phyloP scores from a whole-genome alignment of 2,888 invertebrate genomes.

The Doris montereyensis region DNA sequence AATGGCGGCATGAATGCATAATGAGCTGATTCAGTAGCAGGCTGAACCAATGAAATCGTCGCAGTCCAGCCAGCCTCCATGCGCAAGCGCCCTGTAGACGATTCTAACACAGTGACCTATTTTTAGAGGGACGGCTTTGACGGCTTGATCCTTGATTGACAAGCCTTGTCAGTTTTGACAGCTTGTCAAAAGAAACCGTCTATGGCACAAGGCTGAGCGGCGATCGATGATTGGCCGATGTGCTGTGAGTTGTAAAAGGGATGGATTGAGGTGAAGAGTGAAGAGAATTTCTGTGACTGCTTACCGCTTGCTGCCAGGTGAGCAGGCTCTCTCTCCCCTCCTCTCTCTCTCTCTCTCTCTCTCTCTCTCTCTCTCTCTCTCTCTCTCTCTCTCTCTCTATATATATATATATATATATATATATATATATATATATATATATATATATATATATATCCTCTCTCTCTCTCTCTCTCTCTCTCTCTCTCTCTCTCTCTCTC shows the following conservation, averaged over 20 bases:
- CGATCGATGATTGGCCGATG: no score
- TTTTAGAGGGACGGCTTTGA: constrained; percentile 37
- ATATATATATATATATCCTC: neutral
- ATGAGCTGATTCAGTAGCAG: constrained; percentile 37
- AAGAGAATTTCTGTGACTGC: no score
- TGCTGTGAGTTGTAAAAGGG: neutral
- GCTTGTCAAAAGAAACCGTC: constrained; percentile 31
- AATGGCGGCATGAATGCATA: constrained; percentile 52
- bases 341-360: neutral
- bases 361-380: neutral
- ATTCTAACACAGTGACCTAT: constrained; percentile 46
- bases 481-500: no score
- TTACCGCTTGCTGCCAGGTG: neutral
- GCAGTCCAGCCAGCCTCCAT: constrained; percentile 29
- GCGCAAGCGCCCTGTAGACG: constrained; percentile 40
- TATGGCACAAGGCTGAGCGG: no score
- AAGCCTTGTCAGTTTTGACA: constrained; percentile 46
- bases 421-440: neutral
- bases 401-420: neutral
- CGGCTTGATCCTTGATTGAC: constrained; percentile 48
- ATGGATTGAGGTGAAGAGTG: neutral
- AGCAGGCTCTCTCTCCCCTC: neutral
- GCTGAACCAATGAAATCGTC: constrained; percentile 44
- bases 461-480: neutral
- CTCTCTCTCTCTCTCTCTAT: neutral